Evolutionary conservation across 2,113 vertebrate species (phyloP), one percentile per base, ranked within the genome.

Genomic region (Pithys albifrons): DNA sequence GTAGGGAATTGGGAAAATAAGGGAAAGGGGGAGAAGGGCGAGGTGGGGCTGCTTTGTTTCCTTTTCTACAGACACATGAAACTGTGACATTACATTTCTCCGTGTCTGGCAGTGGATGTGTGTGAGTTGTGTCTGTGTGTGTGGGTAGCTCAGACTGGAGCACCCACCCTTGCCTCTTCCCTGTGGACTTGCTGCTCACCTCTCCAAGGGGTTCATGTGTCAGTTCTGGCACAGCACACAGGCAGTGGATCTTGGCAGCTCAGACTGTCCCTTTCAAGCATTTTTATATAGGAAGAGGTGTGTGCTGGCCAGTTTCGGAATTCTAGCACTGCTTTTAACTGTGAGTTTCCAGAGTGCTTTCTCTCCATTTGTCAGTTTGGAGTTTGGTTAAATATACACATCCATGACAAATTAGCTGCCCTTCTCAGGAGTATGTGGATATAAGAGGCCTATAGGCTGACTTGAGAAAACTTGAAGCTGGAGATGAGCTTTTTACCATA

Each of bases 261-360:
- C 1, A 51, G 7, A 2, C 88, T 86, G 33, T 88, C 95, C 90
- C 85, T 94, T 96, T 85, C 88, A 92, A 89, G 93, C 85, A 66
- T 86, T 96, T 94, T 96, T 96, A 86, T 92, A 84, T 94, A 93
- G 95, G 90, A 96, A 93, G 76, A 88, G 91, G 76, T 45, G 90
- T 27, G 83, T 93, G 87, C 90, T 91, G 95, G 95, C 95, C 95
- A 75, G 25, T 75, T 93, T 90, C 82, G 88, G 48, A 86, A 74
- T 91, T 96, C 82, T 90, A 94, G 75, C 85, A n/a, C 64, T 78
- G 78, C 67, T 95, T 93, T 93, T 86, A 94, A 88, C 70, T 75
- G 39, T 67, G 75, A 61, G 10, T 95, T 95, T 96, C 79, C 92
- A 91, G 52, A 73, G 69, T 52, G 31, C 35, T 92, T 96, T 93